Evolutionary conservation across 2,888 invertebrate species (phyloP).

Genomic region (Rhagonycha lutea): DNA sequence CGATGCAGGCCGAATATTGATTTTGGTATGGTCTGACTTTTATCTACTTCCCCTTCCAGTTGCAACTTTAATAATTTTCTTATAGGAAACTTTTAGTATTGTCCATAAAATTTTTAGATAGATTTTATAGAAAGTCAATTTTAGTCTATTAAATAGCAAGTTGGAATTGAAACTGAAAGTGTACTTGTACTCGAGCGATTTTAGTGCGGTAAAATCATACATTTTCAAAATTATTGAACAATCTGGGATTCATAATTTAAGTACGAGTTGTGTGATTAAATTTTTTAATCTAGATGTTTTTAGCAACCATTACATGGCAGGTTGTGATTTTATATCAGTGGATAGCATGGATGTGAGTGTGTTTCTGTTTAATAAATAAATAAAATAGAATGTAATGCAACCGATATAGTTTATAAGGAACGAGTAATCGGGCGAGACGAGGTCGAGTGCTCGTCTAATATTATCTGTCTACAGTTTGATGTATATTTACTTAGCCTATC

Average conservation of each 20-base stretch:
- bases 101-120: not conserved
- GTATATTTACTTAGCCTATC: not conserved
- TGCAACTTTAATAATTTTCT: not conserved
- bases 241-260: not conserved
- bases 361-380: not conserved
- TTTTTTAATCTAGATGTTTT: not conserved
- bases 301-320: not conserved
- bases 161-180: not conserved
- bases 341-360: not conserved
- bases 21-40: not conserved
- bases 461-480: too few species aligned
- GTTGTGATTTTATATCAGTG: not conserved
- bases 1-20: not conserved
- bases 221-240: not conserved
- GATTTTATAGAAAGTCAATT: not conserved
- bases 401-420: too few species aligned
- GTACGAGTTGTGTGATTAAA: not conserved
- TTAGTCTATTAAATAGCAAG: not conserved
- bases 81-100: not conserved
- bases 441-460: too few species aligned
- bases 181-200: not conserved
- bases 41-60: not conserved
- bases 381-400: not conserved
- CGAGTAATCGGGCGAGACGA: too few species aligned
- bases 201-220: not conserved